phyloP scores from a whole-genome alignment of 2,113 vertebrate species.

The Triplophysa tibetana region DNA sequence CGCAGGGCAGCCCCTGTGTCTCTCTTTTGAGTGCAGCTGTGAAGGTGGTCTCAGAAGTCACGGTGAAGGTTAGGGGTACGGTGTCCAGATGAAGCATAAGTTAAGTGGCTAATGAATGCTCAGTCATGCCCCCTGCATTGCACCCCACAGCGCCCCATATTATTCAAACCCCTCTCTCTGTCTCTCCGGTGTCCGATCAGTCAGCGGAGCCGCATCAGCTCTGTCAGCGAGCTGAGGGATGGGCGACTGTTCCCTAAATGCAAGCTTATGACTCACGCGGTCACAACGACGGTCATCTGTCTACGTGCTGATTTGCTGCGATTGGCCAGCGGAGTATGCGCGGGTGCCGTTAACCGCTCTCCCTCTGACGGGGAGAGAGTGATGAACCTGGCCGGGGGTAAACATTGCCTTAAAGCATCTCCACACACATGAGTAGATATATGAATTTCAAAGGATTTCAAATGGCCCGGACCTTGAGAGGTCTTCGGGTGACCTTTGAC shows the following conservation, averaged over 20 bases:
- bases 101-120: slow-evolving; percentile 62
- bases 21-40: not conserved
- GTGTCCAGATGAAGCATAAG: slow-evolving; percentile 47
- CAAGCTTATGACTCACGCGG: slow-evolving; percentile 67
- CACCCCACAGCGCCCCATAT: slow-evolving; percentile 38
- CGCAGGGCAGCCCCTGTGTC: not conserved
- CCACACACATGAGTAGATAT: slow-evolving; percentile 56
- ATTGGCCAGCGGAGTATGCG: slow-evolving; percentile 67
- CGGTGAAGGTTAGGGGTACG: slow-evolving; percentile 62
- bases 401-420: slow-evolving; percentile 58
- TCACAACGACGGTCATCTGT: slow-evolving; percentile 65
- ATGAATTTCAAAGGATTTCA: slow-evolving; percentile 58
- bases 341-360: slow-evolving; percentile 54
- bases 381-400: slow-evolving; percentile 63
- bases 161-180: not conserved
- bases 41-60: slow-evolving; percentile 51
- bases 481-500: slow-evolving; percentile 49
- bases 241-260: slow-evolving; percentile 69
- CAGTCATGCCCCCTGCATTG: slow-evolving; percentile 47
- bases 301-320: slow-evolving; percentile 52
- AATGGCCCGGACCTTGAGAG: slow-evolving; percentile 46
- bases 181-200: slow-evolving; percentile 36
- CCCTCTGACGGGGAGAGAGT: slow-evolving; percentile 65
- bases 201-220: slow-evolving; percentile 1
- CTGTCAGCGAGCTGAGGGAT: slow-evolving; percentile 66